Evolutionary conservation across 2,888 invertebrate genomes (phyloP).

Genomic region (Watsonalla binaria): DNA sequence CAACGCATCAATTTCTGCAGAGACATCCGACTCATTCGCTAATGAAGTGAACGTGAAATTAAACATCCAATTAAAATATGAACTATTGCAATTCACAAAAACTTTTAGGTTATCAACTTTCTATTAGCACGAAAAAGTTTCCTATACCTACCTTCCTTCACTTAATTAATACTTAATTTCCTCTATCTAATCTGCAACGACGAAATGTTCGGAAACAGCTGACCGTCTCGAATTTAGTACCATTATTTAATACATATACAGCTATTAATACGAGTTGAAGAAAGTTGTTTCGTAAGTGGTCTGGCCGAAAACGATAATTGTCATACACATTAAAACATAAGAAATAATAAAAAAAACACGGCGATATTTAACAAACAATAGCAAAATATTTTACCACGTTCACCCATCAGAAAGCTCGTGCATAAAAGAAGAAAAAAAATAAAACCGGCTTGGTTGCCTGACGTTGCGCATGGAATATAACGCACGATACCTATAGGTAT

Average conservation of each 20-base stretch:
- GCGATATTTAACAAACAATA: conserved; percentile 18
- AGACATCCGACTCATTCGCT: no score
- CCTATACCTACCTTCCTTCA: background rate
- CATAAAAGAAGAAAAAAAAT: conserved; percentile 28
- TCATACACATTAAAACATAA: background rate
- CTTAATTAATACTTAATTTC: background rate
- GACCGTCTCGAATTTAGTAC: background rate
- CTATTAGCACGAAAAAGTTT: background rate
- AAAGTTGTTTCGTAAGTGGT: conserved; percentile 2
- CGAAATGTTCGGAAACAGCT: background rate
- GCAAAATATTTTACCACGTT: conserved; percentile 30
- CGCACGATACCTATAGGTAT: conserved; percentile 10
- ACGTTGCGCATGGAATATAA: conserved; percentile 16
- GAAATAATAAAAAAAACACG: background rate
- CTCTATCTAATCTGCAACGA: background rate
- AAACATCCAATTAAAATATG: no score
- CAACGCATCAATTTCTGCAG: no score
- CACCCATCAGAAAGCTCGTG: conserved; percentile 35
- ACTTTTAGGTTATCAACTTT: background rate
- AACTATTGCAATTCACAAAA: background rate
- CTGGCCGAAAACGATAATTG: background rate
- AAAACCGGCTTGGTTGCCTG: conserved; percentile 28
- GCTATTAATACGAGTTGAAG: background rate
- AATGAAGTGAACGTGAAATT: no score
- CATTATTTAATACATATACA: background rate